These are phyloP conservation scores for Cistogaster globosa DNA, from an alignment of 2,888 invertebrate genomes.

Conservation along the genomic window DNA sequence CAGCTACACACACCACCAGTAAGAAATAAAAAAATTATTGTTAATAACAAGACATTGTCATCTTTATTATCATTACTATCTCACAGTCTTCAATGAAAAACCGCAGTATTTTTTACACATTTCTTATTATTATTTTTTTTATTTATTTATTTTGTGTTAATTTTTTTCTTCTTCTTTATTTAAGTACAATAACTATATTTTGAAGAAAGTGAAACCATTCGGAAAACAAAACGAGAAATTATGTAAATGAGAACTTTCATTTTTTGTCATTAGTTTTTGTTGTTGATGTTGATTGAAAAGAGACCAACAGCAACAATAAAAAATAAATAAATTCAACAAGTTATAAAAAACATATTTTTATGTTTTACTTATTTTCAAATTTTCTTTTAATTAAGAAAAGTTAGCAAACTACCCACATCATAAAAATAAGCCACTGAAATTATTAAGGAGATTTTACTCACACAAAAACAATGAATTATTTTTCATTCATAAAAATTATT, in stretches of 20 bases:
- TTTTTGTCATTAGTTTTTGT: conserved; percentile 65
- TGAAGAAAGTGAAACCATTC: conserved; percentile 73
- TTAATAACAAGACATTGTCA: conserved; percentile 28
- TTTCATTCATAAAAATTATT: too few relatives aligned
- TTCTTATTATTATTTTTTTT: too few relatives aligned
- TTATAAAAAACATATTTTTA: too few relatives aligned
- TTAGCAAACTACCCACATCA: too few relatives aligned
- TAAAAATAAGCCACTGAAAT: too few relatives aligned
- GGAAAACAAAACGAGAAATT: conserved; percentile 61
- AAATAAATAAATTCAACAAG: not conserved
- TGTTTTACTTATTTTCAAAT: too few relatives aligned
- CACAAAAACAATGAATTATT: too few relatives aligned
- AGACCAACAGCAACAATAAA: not conserved
- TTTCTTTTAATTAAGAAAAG: too few relatives aligned
- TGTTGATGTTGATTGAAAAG: not conserved
- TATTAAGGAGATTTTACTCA: too few relatives aligned
- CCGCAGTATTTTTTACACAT: conserved; percentile 27
- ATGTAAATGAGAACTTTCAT: conserved; percentile 78
- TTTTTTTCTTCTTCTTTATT: conserved; percentile 5
- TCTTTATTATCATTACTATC: conserved; percentile 7
- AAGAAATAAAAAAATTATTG: not conserved
- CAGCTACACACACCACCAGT: conserved; percentile 27
- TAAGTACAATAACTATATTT: conserved; percentile 57
- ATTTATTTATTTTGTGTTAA: not conserved
- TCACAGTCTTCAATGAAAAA: conserved; percentile 42